These are phyloP conservation scores for Enteromius trimaculatus DNA, from an alignment of 2,797 vertebrate genomes.

Conservation along the genomic window DNA sequence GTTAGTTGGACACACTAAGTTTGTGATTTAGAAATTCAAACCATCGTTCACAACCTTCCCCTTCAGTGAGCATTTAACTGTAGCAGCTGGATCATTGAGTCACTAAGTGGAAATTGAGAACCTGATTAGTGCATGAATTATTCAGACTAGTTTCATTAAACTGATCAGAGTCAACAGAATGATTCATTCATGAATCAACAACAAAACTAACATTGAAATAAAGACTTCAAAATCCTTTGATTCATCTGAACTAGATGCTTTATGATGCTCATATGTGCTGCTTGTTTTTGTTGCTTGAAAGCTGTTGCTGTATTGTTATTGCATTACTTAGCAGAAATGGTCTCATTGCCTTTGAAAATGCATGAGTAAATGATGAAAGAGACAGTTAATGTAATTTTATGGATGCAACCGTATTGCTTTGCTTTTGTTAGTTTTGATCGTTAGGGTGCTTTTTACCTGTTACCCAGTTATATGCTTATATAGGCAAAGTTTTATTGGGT, in stretches of 20 bases:
- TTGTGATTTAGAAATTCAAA: background rate
- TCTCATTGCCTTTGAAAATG: background rate
- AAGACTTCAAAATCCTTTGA: background rate
- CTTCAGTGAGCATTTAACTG: background rate
- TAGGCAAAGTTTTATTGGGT: background rate
- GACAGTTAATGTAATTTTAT: background rate
- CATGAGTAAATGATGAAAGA: background rate
- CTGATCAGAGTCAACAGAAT: background rate
- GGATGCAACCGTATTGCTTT: background rate
- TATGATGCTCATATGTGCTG: background rate
- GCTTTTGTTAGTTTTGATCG: conserved; percentile 10
- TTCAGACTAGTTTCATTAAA: background rate
- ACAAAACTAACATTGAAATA: background rate
- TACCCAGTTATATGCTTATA: conserved; percentile 20
- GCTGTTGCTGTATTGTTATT: background rate
- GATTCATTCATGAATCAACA: background rate
- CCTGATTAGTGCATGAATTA: background rate
- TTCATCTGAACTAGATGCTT: background rate
- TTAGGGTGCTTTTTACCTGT: background rate
- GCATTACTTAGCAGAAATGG: background rate
- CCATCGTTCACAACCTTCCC: background rate
- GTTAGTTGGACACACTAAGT: background rate
- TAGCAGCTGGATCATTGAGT: background rate
- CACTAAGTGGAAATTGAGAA: background rate
- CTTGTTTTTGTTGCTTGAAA: background rate